Evolutionary conservation across 1,140 invertebrate species (phyloP).

Genomic region (Pantala flavescens): DNA sequence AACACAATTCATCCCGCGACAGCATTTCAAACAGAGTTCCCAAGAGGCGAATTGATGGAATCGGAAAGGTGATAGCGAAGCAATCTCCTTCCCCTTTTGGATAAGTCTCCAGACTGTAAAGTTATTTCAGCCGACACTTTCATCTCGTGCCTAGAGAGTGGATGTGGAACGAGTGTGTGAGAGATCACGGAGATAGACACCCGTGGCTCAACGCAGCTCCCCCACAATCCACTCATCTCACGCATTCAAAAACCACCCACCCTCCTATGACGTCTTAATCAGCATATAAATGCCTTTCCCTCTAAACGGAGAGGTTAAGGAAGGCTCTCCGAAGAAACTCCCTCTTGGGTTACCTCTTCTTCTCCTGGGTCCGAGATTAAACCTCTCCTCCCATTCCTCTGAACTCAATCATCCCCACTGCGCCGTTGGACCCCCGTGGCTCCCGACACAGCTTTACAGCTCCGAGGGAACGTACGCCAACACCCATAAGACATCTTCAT

Average conservation of each 20-base stretch:
- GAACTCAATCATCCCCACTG: not conserved
- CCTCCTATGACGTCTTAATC: not conserved
- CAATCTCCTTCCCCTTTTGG: not conserved
- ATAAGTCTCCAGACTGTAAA: not conserved
- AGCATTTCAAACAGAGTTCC: too few relatives aligned
- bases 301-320: not conserved
- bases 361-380: not conserved
- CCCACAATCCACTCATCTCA: not conserved
- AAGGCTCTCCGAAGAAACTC: not conserved
- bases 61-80: not conserved
- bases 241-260: not conserved
- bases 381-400: not conserved
- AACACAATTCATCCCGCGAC: too few relatives aligned
- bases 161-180: not conserved
- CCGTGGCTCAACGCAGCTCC: not conserved
- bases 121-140: not conserved
- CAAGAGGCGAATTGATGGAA: not conserved
- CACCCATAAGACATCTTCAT: not conserved
- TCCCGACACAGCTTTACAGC: slow-evolving; percentile 3
- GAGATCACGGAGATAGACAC: not conserved
- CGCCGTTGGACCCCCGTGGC: not conserved
- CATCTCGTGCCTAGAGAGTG: not conserved
- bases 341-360: not conserved
- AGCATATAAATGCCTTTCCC: slow-evolving; percentile 9
- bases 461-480: not conserved